Evolutionary conservation across 2,888 invertebrate species (phyloP), one percentile per base, ranked within the genome.

Genomic region (Heliconius hortense): DNA sequence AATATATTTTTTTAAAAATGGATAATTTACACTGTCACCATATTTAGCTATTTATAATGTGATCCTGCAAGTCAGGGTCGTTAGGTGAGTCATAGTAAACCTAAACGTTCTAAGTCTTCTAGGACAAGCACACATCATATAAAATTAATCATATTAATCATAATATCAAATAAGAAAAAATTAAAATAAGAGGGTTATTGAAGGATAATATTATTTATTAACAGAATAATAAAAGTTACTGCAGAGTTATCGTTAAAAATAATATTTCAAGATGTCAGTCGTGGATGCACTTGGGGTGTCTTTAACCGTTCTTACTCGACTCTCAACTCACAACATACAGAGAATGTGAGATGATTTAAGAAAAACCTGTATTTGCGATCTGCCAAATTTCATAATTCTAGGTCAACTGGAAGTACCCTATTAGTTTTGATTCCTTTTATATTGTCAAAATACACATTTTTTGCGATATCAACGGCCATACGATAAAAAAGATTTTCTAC

Each of bases 21-120:
- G 13, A 1, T 43, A 43, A 43, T 10, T 15, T 39, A 39, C 10
- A 15, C 66, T 8, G 15, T 66, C 39, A 43, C 24, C 8, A 66
- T 24, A 66, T 43, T 66, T 28, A 3, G 66, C 39, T 43, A 43
- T 28, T 35, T 11, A 35, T 48, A 67, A 56, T n/a, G 56, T 3
- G 7, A 21, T 67, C 18, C 2, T 67, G 67, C 67, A 48, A 67
- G 67, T 48, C 43, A 67, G 26, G 26, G 1, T 67, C 67, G 67
- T 67, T 67, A 67, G 26, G 2, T 67, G 43, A 67, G 4, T 48
- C 48, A 26, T 26, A 67, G 18, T 21, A 21, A 48, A 67, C 10
- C 48, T 21, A 48, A 35, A 1, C 64, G 35, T 35, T 1, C 35
- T 64, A 10, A 35, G 35, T 35, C n/a, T 35, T 64, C 4, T 35